A percentile compares a stretch with the other conserved stretches of the same genome.
phyloP scores from a whole-genome alignment of 2,113 vertebrate species.

The Oncorhynchus clarkii region DNA sequence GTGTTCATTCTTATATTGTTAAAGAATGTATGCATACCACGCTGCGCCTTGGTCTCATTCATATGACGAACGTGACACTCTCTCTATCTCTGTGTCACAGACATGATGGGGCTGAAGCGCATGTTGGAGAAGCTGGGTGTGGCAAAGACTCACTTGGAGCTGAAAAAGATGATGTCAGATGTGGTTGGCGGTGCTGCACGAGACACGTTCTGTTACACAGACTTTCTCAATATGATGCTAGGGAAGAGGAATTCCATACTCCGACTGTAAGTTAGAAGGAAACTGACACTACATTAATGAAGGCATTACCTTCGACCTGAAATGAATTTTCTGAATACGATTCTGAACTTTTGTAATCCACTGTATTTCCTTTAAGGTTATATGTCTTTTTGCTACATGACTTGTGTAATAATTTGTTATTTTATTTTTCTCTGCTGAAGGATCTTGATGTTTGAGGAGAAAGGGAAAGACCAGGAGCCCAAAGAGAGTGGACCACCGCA shows the following conservation, averaged over 20 bases:
- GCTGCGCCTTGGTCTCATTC: no score
- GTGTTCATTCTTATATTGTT: no score
- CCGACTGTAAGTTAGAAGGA: constrained; percentile 72
- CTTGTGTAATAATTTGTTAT: neutral
- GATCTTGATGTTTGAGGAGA: constrained; percentile 82
- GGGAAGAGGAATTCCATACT: constrained; percentile 80
- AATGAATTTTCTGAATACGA: neutral
- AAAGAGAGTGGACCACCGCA: constrained; percentile 63
- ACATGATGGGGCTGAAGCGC: constrained; percentile 81
- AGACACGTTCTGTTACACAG: constrained; percentile 75
- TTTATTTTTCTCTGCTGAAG: constrained; percentile 47
- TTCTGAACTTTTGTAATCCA: neutral
- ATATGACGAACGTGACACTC: no score
- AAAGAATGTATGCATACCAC: no score
- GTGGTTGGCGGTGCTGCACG: constrained; percentile 54
- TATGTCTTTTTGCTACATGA: neutral
- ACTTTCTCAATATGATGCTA: constrained; percentile 84
- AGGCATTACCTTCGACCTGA: neutral
- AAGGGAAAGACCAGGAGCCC: constrained; percentile 69
- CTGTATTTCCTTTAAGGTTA: neutral
- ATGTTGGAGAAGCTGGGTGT: constrained; percentile 83
- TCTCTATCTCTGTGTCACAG: constrained; percentile 44
- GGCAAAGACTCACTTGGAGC: constrained; percentile 82
- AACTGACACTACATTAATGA: neutral
- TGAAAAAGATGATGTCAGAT: constrained; percentile 83